These are phyloP conservation scores for Machimus atricapillus DNA, from an alignment of 2,888 invertebrate species.

Conservation along the genomic window DNA sequence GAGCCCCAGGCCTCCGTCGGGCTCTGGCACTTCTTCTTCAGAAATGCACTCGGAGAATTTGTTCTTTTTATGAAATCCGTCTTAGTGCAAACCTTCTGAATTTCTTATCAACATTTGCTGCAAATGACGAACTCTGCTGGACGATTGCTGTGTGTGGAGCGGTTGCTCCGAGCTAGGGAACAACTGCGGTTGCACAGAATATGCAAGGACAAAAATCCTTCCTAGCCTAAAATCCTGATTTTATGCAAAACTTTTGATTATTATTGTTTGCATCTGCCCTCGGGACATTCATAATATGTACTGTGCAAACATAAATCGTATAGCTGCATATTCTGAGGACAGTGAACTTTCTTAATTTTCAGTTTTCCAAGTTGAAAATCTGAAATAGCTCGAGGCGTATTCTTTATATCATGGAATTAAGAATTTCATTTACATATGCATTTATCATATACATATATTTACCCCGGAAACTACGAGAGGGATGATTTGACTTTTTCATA, in stretches of 20 bases:
- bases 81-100: not conserved
- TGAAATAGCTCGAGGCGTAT: not conserved
- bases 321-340: not conserved
- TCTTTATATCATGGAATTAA: not conserved
- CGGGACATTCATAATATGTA: not conserved
- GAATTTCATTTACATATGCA: not conserved
- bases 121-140: not conserved
- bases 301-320: not conserved
- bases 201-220: not conserved
- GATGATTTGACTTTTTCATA: not conserved
- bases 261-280: not conserved
- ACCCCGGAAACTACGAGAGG: not conserved
- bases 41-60: not conserved
- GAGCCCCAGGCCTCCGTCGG: not conserved
- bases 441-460: not conserved
- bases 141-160: not conserved
- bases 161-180: not conserved
- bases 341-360: not conserved
- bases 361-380: not conserved
- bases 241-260: not conserved
- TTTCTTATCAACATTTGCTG: not conserved
- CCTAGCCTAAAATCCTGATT: not conserved
- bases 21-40: not conserved
- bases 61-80: not conserved
- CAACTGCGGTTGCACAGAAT: not conserved